Base-by-base conservation (phyloP, 2,888 invertebrate species). In the Deilephila porcellus region DNA sequence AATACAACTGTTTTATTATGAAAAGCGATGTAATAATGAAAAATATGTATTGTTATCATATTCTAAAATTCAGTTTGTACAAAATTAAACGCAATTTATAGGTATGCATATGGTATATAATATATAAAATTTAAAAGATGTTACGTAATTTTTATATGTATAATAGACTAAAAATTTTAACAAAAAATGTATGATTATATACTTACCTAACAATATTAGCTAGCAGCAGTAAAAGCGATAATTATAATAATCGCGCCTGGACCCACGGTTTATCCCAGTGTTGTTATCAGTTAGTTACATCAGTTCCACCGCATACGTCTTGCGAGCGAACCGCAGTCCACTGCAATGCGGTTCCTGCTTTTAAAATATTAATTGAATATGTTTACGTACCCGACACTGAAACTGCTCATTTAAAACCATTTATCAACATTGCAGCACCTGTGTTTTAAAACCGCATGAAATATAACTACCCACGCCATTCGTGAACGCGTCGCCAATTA, bases 401-500 rank as follows among this genome's bases (percentile, higher is more conserved):
- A 77, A 78, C 77, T 77, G 73, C 76, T 79, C 74, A 74, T 78
- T 79, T 77, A 75, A 77, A 80, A 74, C 34, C 72, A 56, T 72
- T 53, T 63, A 72, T 56, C 74, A 77, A 76, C 76, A 76, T 73
- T 76, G 74, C 76, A 73, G 71, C 78, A 80, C 79, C 80, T 80
- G 78, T 71, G 76, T 76, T 76, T 76, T 78, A 76, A 71, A 59
- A 59, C 59, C 73, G 37, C 73, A 59, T 73, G 32, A 59, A 70
- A 64, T 45, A 56, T 59, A 37, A 60, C 34, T 25, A 64, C 19
- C n/a, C 37, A 64, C 19, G 60, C 37, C 60, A 37, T 37, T 60
- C 25, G 20, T n/a, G 17, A 45, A 25, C 60, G 71, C 32, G 56
- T 64, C 8, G 59, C 37, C 53, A 73, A 73, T 73, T 73, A 67